phyloP scores from a whole-genome alignment of 2,888 invertebrate species.

The Andricus quercusramuli region DNA sequence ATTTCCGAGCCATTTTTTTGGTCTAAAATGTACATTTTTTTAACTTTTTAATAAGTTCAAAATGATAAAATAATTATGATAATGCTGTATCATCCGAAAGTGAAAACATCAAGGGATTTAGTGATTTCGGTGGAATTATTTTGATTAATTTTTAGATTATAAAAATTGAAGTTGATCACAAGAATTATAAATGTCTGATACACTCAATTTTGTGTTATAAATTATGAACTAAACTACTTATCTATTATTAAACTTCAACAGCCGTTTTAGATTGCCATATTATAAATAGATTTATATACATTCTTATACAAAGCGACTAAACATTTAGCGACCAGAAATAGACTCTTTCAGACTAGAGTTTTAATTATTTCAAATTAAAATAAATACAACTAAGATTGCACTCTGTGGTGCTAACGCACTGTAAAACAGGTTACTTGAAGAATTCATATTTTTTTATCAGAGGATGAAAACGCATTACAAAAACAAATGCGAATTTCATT shows the following conservation, averaged over 20 bases:
- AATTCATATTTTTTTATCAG: too few relatives aligned
- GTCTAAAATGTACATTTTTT: too few relatives aligned
- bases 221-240: background rate
- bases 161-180: background rate
- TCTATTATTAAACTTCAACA: constrained; percentile 13
- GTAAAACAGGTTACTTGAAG: background rate
- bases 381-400: constrained; percentile 2
- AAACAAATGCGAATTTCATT: too few relatives aligned
- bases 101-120: background rate
- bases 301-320: constrained; percentile 18
- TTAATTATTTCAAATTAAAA: background rate
- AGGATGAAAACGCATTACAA: too few relatives aligned
- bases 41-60: background rate
- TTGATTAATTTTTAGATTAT: background rate
- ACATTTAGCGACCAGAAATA: background rate
- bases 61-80: background rate
- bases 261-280: constrained; percentile 1
- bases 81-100: background rate
- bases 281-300: constrained; percentile 17
- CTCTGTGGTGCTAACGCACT: background rate
- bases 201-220: background rate
- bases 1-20: too few relatives aligned
- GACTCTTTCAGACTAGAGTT: constrained; percentile 15
- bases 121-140: too few relatives aligned
- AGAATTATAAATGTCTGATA: background rate